These are phyloP conservation scores for Noturus placidus DNA, from an alignment of 2,113 vertebrate genomes.

Conservation along the genomic window DNA sequence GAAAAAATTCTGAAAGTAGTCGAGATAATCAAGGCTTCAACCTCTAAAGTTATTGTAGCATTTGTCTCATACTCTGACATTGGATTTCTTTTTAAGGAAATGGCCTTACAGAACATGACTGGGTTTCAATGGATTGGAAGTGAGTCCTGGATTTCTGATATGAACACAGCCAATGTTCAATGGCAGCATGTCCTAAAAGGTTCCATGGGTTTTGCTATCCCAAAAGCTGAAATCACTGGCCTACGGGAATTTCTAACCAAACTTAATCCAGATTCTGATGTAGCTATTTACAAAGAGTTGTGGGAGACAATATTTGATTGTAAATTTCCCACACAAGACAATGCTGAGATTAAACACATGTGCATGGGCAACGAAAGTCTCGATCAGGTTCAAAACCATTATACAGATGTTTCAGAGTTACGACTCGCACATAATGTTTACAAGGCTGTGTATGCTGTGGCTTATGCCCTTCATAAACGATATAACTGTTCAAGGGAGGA, in stretches of 20 bases:
- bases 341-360: neutral
- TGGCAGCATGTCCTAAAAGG: conserved; percentile 56
- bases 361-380: conserved; percentile 57
- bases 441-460: conserved; percentile 60
- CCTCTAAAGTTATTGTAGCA: conserved; percentile 60
- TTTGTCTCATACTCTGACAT: conserved; percentile 62
- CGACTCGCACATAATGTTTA: conserved; percentile 62
- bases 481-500: conserved; percentile 39
- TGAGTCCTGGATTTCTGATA: conserved; percentile 64
- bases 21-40: conserved; percentile 55
- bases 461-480: conserved; percentile 54
- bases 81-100: conserved; percentile 56
- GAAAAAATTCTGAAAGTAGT: conserved; percentile 54
- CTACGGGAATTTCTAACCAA: conserved; percentile 54
- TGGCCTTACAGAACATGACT: conserved; percentile 56
- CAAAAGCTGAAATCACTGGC: conserved; percentile 57
- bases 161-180: conserved; percentile 53
- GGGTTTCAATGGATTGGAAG: conserved; percentile 65
- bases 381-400: conserved; percentile 55
- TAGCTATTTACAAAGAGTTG: conserved; percentile 50
- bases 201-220: conserved; percentile 62
- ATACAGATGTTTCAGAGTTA: conserved; percentile 59
- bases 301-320: conserved; percentile 60
- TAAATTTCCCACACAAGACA: conserved; percentile 31
- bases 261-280: conserved; percentile 38